These are phyloP conservation scores for Solenodon paradoxus DNA, from an alignment of 2,113 vertebrate species.

Conservation along the genomic window DNA sequence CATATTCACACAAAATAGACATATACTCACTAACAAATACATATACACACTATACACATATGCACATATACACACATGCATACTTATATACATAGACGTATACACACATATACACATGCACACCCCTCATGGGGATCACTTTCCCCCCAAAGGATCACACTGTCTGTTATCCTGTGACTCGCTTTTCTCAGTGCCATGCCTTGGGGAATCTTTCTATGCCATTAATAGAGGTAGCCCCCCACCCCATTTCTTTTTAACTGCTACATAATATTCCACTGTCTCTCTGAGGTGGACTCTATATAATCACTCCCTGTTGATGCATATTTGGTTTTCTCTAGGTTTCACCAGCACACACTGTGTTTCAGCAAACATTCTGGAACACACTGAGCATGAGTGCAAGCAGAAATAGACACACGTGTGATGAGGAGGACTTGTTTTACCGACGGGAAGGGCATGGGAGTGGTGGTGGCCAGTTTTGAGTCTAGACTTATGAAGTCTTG, in stretches of 20 bases:
- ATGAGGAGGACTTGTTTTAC: not conserved
- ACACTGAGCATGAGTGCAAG: not conserved
- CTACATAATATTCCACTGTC: not conserved
- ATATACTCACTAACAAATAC: too few species aligned
- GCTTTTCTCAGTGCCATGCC: not conserved
- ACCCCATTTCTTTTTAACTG: not conserved
- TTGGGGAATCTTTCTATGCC: not conserved
- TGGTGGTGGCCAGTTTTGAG: not conserved
- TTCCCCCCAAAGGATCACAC: rapidly evolving
- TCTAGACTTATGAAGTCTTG: not conserved
- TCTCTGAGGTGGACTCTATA: rapidly evolving
- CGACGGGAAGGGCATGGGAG: too few species aligned
- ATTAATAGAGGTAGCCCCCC: not conserved
- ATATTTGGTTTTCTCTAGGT: not conserved
- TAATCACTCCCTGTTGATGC: not conserved
- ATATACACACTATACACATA: too few species aligned
- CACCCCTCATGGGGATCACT: too few species aligned
- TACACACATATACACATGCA: not conserved
- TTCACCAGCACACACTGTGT: not conserved
- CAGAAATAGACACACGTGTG: not conserved
- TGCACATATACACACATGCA: too few species aligned
- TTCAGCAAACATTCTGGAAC: not conserved
- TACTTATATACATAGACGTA: not conserved
- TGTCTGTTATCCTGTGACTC: not conserved
- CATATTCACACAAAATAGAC: not conserved